Percentiles rank a stretch among this genome's conserved stretches.
These are phyloP conservation scores for Pachyseris speciosa DNA, from an alignment of 64 coral and sea anemone species.

Conservation along the genomic window DNA sequence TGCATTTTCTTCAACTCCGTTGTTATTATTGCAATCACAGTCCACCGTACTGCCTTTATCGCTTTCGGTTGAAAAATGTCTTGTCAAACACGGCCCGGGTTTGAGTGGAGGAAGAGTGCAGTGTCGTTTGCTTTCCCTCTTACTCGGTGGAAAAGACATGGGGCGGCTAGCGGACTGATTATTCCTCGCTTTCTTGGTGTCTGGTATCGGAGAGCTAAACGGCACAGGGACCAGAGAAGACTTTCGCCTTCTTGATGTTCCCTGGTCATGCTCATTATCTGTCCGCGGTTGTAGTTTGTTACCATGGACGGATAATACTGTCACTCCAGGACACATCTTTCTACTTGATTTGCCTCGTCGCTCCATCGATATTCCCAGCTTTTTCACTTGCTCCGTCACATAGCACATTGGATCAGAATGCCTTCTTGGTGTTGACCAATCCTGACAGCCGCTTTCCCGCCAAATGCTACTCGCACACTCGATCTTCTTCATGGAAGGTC, in stretches of 20 bases:
- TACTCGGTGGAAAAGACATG: constrained; percentile 4
- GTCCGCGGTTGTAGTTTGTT: background rate
- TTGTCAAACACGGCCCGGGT: background rate
- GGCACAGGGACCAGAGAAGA: constrained; percentile 28
- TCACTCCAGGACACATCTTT: background rate
- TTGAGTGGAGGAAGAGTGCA: constrained; percentile 17
- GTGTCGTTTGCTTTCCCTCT: background rate
- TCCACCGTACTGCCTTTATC: background rate
- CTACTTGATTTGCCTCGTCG: background rate
- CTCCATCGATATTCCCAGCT: background rate
- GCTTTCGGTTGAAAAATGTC: background rate
- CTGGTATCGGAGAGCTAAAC: background rate
- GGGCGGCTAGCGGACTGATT: background rate
- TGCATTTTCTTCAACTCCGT: background rate
- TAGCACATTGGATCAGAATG: constrained; percentile 39
- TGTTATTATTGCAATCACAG: background rate
- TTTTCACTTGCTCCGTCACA: background rate
- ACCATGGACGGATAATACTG: background rate
- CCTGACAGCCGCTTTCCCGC: background rate
- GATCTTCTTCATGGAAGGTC: background rate
- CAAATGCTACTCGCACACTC: background rate
- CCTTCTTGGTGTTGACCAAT: background rate
- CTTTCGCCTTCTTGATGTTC: background rate
- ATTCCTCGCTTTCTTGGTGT: background rate
- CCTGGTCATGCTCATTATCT: background rate